These are phyloP conservation scores for Lucilia sericata DNA, from an alignment of 1,140 invertebrate genomes.

Conservation along the genomic window DNA sequence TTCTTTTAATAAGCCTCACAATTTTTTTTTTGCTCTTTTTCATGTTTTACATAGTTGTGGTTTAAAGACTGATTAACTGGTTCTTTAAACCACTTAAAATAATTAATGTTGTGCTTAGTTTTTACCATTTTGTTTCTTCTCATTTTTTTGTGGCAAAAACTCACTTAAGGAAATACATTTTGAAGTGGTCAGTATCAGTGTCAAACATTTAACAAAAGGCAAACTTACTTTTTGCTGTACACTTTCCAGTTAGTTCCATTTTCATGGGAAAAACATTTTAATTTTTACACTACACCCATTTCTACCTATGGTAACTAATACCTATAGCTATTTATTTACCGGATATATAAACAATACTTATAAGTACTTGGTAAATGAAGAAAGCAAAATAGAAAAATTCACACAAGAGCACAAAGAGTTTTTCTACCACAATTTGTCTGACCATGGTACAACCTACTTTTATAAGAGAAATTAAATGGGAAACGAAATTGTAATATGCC, in stretches of 20 bases:
- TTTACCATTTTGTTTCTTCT: not conserved
- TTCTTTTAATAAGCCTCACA: too few relatives aligned
- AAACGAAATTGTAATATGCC: too few relatives aligned
- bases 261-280: not conserved
- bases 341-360: too few relatives aligned
- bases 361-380: too few relatives aligned
- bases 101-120: not conserved
- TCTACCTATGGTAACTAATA: too few relatives aligned
- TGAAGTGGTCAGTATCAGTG: not conserved
- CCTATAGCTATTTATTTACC: too few relatives aligned
- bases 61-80: conserved; percentile 20
- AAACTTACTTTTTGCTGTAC: not conserved
- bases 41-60: not conserved
- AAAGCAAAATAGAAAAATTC: too few relatives aligned
- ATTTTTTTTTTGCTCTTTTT: too few relatives aligned
- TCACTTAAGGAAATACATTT: not conserved
- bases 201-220: not conserved
- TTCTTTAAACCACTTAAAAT: not conserved
- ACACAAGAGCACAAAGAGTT: too few relatives aligned
- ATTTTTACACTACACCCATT: not conserved
- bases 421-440: too few relatives aligned
- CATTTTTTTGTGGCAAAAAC: conserved; percentile 11
- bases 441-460: too few relatives aligned
- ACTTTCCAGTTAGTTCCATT: not conserved
- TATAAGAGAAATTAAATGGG: too few relatives aligned